Percentiles rank a stretch among this genome's conserved stretches.
Evolutionary conservation across 2,113 vertebrate species (phyloP).

Genomic region (Camelus bactrianus): DNA sequence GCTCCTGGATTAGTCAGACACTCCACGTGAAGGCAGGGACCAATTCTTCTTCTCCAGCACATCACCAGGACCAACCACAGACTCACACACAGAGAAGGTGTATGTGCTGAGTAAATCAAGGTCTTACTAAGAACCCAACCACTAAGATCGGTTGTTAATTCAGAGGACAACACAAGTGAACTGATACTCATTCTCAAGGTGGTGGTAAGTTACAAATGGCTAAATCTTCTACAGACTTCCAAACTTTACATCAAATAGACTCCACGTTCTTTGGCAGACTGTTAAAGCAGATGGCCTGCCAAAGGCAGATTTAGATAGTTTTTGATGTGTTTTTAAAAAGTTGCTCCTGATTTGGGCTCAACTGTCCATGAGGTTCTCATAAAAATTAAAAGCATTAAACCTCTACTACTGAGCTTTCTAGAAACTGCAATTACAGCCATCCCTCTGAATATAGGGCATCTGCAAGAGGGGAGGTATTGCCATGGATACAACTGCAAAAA

Average conservation of each 20-base stretch:
- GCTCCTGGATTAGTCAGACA: not conserved
- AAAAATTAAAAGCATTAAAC: constrained; percentile 65
- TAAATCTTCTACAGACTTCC: not conserved
- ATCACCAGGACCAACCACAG: not conserved
- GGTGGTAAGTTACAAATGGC: not conserved
- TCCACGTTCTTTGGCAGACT: not conserved
- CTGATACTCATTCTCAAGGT: not conserved
- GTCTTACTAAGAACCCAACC: not conserved
- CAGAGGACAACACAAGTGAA: not conserved
- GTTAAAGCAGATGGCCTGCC: constrained; percentile 12
- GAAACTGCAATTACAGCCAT: constrained; percentile 32
- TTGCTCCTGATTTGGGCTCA: constrained; percentile 44
- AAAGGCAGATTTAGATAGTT: constrained; percentile 18
- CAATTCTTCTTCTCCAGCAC: not conserved
- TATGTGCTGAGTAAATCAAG: not conserved
- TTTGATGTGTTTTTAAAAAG: constrained; percentile 40
- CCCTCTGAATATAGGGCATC: constrained; percentile 44
- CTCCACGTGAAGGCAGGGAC: not conserved
- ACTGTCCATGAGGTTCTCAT: constrained; percentile 32
- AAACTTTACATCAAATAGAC: not conserved
- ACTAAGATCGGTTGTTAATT: not conserved
- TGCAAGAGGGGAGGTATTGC: constrained; percentile 30
- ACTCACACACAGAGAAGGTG: not conserved
- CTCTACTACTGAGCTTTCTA: constrained; percentile 27
- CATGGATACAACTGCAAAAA: constrained; percentile 40